Percentiles rank a stretch among this genome's conserved stretches.
Conservation (phyloP, 2,888 invertebrate species). For the Epinotia ramella region DNA sequence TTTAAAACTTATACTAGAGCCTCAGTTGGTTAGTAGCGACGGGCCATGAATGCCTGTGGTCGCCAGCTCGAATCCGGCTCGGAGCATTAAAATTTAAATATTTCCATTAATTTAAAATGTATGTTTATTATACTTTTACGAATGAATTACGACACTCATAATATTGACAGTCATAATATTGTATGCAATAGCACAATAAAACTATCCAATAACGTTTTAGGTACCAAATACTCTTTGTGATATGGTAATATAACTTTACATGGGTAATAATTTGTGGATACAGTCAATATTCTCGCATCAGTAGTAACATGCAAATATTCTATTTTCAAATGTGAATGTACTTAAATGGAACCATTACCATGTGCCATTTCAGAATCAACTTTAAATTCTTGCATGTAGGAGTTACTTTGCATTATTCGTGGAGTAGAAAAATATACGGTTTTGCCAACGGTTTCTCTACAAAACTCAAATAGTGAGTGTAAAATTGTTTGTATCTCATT, state of each 20-base stretch:
- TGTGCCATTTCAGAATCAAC: neutral
- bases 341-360: neutral
- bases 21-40: too few relatives aligned
- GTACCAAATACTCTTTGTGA: neutral
- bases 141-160: neutral
- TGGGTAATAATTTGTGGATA: neutral
- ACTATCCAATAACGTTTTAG: neutral
- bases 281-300: neutral
- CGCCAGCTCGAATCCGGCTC: too few relatives aligned
- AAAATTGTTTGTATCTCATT: neutral
- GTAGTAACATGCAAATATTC: neutral
- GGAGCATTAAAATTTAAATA: too few relatives aligned
- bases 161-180: neutral
- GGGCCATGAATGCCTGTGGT: too few relatives aligned
- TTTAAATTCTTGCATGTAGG: neutral
- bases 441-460: neutral
- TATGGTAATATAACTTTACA: neutral
- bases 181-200: neutral
- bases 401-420: neutral
- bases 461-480: conserved; percentile 11
- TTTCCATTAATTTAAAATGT: too few relatives aligned
- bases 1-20: too few relatives aligned
- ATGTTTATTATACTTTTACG: neutral
- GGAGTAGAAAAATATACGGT: neutral
- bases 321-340: neutral